These are phyloP conservation scores for Abramis brama DNA, from an alignment of 2,113 vertebrate genomes.

Conservation along the genomic window DNA sequence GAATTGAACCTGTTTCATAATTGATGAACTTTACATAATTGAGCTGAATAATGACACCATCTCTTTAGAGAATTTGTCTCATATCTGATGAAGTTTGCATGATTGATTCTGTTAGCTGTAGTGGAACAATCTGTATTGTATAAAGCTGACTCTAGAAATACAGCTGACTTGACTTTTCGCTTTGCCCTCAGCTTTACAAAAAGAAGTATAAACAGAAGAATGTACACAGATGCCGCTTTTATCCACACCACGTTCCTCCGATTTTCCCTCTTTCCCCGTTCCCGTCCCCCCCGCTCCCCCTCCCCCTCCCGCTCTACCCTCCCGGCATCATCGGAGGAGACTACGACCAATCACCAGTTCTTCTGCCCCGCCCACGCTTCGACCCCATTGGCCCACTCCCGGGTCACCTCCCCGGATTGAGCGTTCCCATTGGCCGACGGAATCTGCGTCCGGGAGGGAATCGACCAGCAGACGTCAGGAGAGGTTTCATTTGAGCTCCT, in stretches of 20 bases:
- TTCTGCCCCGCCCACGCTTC: slow-evolving; percentile 70
- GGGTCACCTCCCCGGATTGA: slow-evolving; percentile 6
- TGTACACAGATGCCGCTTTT: background rate
- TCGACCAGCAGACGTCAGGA: slow-evolving; percentile 59
- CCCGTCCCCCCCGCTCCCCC: slow-evolving; percentile 43
- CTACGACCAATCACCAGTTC: slow-evolving; percentile 67
- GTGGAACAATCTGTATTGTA: too few relatives aligned
- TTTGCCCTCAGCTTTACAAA: slow-evolving; percentile 70
- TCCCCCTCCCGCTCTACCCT: slow-evolving; percentile 51
- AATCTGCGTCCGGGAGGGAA: slow-evolving; percentile 38
- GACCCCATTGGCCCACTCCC: slow-evolving; percentile 63
- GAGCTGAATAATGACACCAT: too few relatives aligned
- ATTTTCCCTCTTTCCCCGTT: slow-evolving; percentile 20
- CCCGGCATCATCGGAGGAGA: slow-evolving; percentile 78
- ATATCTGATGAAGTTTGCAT: too few relatives aligned
- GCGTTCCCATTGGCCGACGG: slow-evolving; percentile 44
- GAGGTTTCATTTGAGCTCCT: slow-evolving; percentile 74
- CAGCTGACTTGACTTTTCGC: too few relatives aligned
- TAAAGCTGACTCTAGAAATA: too few relatives aligned
- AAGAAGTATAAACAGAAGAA: slow-evolving; percentile 38
- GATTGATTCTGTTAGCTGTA: too few relatives aligned
- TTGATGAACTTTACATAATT: too few relatives aligned
- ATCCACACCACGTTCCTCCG: background rate
- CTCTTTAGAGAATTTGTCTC: too few relatives aligned
- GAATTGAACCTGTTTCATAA: too few relatives aligned